A percentile compares a stretch with the other conserved stretches of the same genome.
Evolutionary conservation across 2,113 vertebrate genomes (phyloP).

Genomic region (Notothenia coriiceps): DNA sequence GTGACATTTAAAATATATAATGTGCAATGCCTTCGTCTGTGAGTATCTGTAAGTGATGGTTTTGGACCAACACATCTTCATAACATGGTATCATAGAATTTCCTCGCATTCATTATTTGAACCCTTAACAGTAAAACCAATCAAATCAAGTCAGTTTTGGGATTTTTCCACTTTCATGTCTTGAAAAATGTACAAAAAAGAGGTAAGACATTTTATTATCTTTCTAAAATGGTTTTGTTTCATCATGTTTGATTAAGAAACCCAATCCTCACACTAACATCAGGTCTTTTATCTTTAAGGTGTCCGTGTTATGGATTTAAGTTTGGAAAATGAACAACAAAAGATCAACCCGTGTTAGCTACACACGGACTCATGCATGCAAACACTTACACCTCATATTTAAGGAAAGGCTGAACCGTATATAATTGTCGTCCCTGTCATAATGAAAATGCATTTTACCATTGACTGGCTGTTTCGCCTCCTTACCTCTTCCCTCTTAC

Average conservation of each 20-base stretch:
- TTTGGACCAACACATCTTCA: not conserved
- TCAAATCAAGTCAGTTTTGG: not conserved
- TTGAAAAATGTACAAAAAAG: not conserved
- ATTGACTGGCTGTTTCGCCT: slow-evolving; percentile 53
- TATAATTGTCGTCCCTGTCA: slow-evolving; percentile 66
- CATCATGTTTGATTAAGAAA: no score
- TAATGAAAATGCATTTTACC: slow-evolving; percentile 60
- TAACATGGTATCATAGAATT: not conserved
- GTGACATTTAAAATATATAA: no score
- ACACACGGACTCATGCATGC: slow-evolving; percentile 31
- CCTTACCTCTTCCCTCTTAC: slow-evolving; percentile 20
- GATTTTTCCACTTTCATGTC: not conserved
- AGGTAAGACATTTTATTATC: no score
- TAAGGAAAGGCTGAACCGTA: slow-evolving; percentile 57
- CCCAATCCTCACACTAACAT: no score
- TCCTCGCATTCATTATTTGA: not conserved
- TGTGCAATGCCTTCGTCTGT: not conserved
- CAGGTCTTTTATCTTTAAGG: no score
- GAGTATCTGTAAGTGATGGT: not conserved
- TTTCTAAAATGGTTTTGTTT: no score
- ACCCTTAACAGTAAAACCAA: not conserved
- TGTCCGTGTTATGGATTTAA: no score
- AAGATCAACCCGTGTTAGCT: not conserved
- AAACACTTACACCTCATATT: slow-evolving; percentile 45
- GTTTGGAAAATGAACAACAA: not conserved